Evolutionary conservation across 2,113 vertebrate species (phyloP).

Genomic region (Drymodes brunneopygia): DNA sequence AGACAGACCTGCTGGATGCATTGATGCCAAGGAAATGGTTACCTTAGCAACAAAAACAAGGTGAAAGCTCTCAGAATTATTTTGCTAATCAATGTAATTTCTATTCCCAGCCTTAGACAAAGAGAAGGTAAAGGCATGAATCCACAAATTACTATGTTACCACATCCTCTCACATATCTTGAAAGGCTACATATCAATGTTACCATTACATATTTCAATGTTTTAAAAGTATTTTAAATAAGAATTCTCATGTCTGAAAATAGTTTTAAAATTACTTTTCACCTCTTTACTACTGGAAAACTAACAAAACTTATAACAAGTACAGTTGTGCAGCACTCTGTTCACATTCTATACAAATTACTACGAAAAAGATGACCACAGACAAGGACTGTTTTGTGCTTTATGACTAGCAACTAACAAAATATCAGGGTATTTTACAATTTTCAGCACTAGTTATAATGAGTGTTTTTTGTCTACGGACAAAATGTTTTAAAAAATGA

Average conservation of each 20-base stretch:
- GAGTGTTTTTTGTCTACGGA: neutral
- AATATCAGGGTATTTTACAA: neutral
- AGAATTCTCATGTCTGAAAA: neutral
- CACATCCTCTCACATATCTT: neutral
- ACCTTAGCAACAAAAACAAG: slow-evolving; percentile 65
- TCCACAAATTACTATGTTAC: neutral
- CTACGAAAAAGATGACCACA: neutral
- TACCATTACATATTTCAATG: neutral
- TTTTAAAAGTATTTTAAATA: neutral
- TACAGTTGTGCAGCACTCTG: neutral
- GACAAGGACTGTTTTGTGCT: neutral
- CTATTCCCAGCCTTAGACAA: slow-evolving; percentile 12
- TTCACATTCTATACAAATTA: neutral
- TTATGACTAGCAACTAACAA: neutral
- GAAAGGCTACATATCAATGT: neutral
- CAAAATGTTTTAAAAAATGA: neutral
- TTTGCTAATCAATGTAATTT: slow-evolving; percentile 31
- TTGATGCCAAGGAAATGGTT: slow-evolving; percentile 63
- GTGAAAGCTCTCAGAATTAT: slow-evolving; percentile 37
- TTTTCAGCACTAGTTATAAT: neutral
- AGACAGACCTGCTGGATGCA: slow-evolving; percentile 37
- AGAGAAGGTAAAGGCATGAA: neutral
- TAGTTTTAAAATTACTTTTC: neutral
- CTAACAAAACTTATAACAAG: neutral
- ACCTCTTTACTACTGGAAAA: neutral